Conservation (phyloP, 2,888 invertebrate genomes). For the Tribolium freemani region DNA sequence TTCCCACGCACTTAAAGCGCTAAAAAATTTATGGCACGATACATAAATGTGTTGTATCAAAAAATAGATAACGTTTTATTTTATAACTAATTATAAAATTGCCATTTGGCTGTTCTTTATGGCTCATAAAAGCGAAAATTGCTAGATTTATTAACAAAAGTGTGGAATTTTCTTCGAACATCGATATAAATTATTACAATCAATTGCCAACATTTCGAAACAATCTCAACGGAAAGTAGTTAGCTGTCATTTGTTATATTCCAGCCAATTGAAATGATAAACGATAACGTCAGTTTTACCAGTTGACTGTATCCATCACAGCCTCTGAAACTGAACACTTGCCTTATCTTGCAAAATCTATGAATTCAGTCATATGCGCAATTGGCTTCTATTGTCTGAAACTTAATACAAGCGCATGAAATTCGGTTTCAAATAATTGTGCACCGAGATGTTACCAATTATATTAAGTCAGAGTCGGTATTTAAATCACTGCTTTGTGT, state of each 20-base stretch:
- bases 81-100: neutral
- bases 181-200: conserved; percentile 15
- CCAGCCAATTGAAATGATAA: conserved; percentile 28
- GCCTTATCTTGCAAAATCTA: neutral
- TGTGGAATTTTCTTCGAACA: neutral
- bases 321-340: neutral
- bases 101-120: neutral
- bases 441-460: neutral
- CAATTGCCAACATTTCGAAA: conserved; percentile 10
- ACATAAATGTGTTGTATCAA: neutral
- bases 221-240: conserved; percentile 7
- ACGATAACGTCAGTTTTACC: conserved; percentile 21
- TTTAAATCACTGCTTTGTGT: conserved; percentile 1
- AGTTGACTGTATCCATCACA: conserved; percentile 14
- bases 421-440: neutral
- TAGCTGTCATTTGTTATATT: conserved; percentile 27
- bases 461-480: neutral
- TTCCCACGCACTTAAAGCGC: neutral
- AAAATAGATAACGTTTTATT: neutral
- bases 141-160: neutral
- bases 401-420: neutral
- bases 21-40: neutral
- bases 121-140: neutral
- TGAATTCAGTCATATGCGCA: neutral
- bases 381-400: neutral